phyloP scores from a whole-genome alignment of 1,140 invertebrate species.

The Aethina tumida region DNA sequence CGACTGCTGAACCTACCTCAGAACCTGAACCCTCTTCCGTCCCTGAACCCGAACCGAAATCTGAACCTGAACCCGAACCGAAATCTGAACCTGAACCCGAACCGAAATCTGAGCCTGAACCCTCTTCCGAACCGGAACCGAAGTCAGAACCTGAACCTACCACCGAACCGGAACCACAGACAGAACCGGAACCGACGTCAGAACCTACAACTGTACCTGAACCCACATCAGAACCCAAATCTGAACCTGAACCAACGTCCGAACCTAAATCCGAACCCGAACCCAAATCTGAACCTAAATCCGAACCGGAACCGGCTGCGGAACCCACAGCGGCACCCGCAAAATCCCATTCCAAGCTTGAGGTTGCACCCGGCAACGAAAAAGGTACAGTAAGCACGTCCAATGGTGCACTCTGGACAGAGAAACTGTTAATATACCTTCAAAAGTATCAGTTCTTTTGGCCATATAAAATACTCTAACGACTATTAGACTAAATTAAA shows the following conservation, averaged over 20 bases:
- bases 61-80: constrained; percentile 32
- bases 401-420: constrained; percentile 24
- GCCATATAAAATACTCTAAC: too few species aligned
- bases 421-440: too few species aligned
- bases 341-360: constrained; percentile 29
- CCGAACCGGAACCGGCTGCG: constrained; percentile 36
- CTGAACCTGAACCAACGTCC: constrained; percentile 33
- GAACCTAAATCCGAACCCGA: constrained; percentile 39
- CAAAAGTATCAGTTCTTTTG: too few species aligned
- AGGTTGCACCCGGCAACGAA: constrained; percentile 27
- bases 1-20: constrained; percentile 33
- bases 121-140: constrained; percentile 37
- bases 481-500: too few species aligned
- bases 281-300: constrained; percentile 33
- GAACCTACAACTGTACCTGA: constrained; percentile 35
- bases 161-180: constrained; percentile 33
- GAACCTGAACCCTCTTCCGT: constrained; percentile 35
- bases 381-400: constrained; percentile 15
- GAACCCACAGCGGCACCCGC: constrained; percentile 36
- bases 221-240: constrained; percentile 30
- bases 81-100: constrained; percentile 32
- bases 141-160: constrained; percentile 26
- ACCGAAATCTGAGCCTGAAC: constrained; percentile 31
- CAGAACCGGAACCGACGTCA: constrained; percentile 35
- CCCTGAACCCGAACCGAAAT: constrained; percentile 37